These are phyloP conservation scores for Chiroxiphia lanceolata DNA, from an alignment of 2,797 vertebrate species.

Conservation along the genomic window DNA sequence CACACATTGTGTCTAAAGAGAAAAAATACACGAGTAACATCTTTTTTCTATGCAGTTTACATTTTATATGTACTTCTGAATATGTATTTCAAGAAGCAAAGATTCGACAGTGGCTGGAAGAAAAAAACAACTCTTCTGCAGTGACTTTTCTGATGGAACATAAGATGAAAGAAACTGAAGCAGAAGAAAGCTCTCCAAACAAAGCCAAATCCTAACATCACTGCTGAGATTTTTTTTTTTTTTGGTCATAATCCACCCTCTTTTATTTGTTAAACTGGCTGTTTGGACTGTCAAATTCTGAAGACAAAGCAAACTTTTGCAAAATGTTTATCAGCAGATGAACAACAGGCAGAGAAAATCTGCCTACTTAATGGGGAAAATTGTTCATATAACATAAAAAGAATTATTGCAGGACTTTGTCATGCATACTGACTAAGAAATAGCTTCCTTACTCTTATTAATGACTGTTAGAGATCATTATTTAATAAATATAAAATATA, in stretches of 20 bases:
- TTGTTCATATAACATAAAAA: neutral
- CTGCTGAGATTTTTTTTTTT: neutral
- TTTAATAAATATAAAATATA: neutral
- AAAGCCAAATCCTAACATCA: neutral
- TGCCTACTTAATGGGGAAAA: neutral
- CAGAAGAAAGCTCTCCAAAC: neutral
- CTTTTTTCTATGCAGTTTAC: neutral
- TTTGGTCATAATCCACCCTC: neutral
- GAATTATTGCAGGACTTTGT: neutral
- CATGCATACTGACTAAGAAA: neutral
- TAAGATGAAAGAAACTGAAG: neutral
- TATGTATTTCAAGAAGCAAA: neutral
- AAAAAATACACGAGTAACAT: neutral
- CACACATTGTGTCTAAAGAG: neutral
- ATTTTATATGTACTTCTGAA: neutral
- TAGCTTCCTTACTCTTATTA: neutral
- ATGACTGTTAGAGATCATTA: neutral
- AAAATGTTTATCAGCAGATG: neutral
- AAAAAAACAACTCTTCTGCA: neutral
- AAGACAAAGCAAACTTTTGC: neutral
- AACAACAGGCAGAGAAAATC: neutral
- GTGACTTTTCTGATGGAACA: neutral
- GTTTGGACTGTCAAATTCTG: neutral
- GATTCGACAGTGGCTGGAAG: neutral
- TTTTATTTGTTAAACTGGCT: neutral